Evolutionary conservation across 2,797 vertebrate species (phyloP), one percentile per base, ranked within the genome.

Genomic region (Echiichthys vipera): DNA sequence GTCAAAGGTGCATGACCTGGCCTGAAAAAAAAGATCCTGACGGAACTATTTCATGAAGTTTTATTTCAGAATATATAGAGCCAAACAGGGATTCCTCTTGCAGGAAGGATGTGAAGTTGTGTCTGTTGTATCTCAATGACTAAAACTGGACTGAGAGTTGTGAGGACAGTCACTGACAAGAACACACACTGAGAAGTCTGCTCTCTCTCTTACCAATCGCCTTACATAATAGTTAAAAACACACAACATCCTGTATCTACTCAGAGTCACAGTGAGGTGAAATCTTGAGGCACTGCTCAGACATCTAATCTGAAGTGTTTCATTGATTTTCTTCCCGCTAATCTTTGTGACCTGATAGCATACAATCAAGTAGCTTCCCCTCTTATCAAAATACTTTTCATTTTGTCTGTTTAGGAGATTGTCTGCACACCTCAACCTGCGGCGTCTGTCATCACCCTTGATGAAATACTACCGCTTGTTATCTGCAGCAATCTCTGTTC

Each of bases 91-190:
- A 77, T 91, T 94, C 89, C 89, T 78, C 74, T 73, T 55, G 58
- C 89, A 93, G 91, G 91, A 93, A 92, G 91, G 88, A 92, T 83
- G 69, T 88, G 77, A 81, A 87, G 70, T 88, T 1, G 68, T 84
- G 83, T 89, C 86, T 89, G 81, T 43, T 77, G 49, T 71, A 78
- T 71, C 69, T 84, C 82, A 80, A 22, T 22, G 79, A 68, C 74
- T 86, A 78, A 77, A 85, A 89, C 78, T 59, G 74, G 64, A n/a
- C n/a, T n/a, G n/a, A 9, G 14, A 14, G 10, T 7, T 32, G 5
- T 8, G 17, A 49, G 30, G 22, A 11, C 5, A 34, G 5, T 8
- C 10, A 11, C 4, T 29, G 8, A 39, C 10, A 15, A 2, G 1
- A 45, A 30, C 4, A 6, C 27, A 8, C 25, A 7, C 8, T 5